Evolutionary conservation across 92 coral and sea anemone genomes (phyloP).

Genomic region (Epizoanthus stellaris): DNA sequence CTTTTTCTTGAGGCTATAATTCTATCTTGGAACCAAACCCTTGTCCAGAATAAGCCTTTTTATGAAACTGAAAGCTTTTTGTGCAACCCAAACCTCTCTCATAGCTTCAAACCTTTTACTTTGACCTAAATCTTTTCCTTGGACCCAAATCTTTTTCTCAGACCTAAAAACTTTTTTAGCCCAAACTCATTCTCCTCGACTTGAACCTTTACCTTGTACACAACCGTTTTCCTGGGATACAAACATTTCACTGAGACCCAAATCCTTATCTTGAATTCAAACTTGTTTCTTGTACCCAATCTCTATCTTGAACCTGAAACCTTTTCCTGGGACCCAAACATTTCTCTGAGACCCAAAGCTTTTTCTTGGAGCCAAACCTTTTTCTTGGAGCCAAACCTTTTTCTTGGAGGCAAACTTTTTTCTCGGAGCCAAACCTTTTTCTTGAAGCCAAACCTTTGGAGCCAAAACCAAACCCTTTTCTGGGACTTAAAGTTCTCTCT

Average conservation of each 20-base stretch:
- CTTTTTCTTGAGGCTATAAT: too few relatives aligned
- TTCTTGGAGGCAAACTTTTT: not conserved
- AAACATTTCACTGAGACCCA: too few relatives aligned
- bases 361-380: not conserved
- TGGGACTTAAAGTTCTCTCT: not conserved
- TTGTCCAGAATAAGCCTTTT: too few relatives aligned
- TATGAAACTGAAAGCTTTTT: too few relatives aligned
- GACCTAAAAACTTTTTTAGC: not conserved
- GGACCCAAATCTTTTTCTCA: not conserved
- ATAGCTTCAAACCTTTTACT: not conserved
- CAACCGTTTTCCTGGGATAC: too few relatives aligned
- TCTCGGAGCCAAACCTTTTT: not conserved
- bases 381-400: not conserved
- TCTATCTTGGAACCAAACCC: too few relatives aligned
- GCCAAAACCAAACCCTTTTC: not conserved
- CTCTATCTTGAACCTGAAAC: too few relatives aligned
- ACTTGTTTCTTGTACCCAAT: too few relatives aligned
- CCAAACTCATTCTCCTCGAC: not conserved
- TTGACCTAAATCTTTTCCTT: not conserved
- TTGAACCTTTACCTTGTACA: not conserved
- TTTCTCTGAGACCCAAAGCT: not conserved
- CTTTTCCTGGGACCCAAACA: not conserved
- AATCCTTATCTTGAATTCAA: too few relatives aligned
- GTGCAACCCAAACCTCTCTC: too few relatives aligned
- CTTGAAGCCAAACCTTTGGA: not conserved